Base-by-base conservation (phyloP, 2,888 invertebrate species). In the Nasonia oneida region DNA sequence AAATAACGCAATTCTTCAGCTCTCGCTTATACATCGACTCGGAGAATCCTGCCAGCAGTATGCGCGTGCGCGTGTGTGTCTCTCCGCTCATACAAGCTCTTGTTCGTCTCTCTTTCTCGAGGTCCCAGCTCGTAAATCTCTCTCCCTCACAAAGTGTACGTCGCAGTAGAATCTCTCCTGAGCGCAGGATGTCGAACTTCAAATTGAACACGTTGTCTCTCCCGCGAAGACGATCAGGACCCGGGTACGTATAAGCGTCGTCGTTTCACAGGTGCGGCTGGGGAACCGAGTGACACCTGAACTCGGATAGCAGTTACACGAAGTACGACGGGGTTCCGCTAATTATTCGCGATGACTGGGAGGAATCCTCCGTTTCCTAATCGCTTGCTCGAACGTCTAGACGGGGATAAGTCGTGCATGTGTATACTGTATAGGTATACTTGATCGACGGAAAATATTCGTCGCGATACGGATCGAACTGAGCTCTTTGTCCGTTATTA, bases 141-240 rank as follows among this genome's bases (percentile, higher is more conserved):
- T 79, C 14, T 42, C 87, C 89, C 0, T 86, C 77, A 10, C 90
- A 87, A 6, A 88, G 87, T 33, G 88, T 82, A 71, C 89, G 89
- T 0, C 81, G 29, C 29, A 29, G 29, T 29, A 86, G 5, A 90
- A 29, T 70, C 87, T 61, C 8, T 88, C 0, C 80, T 0, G 29
- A 29, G 75, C 81, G 89, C 89, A 67, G 73, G 78, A 86, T 67
- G 64, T 67, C 64, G 14, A 67, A 33, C 64, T 67, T 67, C 29
- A 33, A 33, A 14, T 33, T n/a, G 64, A 67, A 67, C 57, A 57
- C n/a, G 57, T 18, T 57, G 57, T n/a, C 57, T n/a, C 8, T 4
- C 67, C 71, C 14, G 81, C 64, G 33, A 81, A 77, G 18, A 74
- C 15, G 39, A 85, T 71, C 57, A 85, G 76, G 15, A 85, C 73